Evolutionary conservation across 2,888 invertebrate genomes (phyloP), one percentile per base, ranked within the genome.

Genomic region (Ametastegia equiseti): DNA sequence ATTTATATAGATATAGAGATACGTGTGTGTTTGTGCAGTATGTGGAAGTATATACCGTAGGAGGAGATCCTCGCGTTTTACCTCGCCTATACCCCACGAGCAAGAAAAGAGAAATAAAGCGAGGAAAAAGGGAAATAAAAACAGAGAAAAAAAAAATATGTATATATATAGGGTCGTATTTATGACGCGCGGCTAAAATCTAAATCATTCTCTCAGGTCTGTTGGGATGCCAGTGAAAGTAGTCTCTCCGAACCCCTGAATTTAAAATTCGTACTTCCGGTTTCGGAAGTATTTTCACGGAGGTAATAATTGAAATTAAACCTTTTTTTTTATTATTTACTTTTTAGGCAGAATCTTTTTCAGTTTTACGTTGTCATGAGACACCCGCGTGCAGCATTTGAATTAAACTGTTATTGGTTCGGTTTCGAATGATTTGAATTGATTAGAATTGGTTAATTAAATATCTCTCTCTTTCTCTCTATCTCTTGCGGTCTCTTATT

Each of bases 161-260:
- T 19, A 81, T 78, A 67, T 39, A 57, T 54, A 63, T 47, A 80
- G 50, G 75, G 80, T 75, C 73, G 79, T 85, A 82, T 87, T 87
- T 85, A 84, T 81, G 83, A 80, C 81, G 80, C 78, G 63, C 54
- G 82, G 23, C 60, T 78, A 23, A 57, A 78, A 60, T 78, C 57
- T 42, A 42, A 78, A 78, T 78, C 77, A 42, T 60, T 78, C 60
- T 60, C 47, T 78, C 75, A 11, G 75, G 9, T 54, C 42, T 36
- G 33, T 42, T 33, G 19, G n/a, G 9, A n/a, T 47, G 15, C 19
- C 19, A 45, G 50, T 54, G 45, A 11, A 73, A 50, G 54, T 50
- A 33, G 33, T 30, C 50, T 73, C 50, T 36, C 19, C 33, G 11
- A 73, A 45, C 69, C 69, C 54, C 50, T 45, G 69, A 73, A 73